Evolutionary conservation across 2,797 vertebrate species (phyloP).

Genomic region (Macropodus opercularis): DNA sequence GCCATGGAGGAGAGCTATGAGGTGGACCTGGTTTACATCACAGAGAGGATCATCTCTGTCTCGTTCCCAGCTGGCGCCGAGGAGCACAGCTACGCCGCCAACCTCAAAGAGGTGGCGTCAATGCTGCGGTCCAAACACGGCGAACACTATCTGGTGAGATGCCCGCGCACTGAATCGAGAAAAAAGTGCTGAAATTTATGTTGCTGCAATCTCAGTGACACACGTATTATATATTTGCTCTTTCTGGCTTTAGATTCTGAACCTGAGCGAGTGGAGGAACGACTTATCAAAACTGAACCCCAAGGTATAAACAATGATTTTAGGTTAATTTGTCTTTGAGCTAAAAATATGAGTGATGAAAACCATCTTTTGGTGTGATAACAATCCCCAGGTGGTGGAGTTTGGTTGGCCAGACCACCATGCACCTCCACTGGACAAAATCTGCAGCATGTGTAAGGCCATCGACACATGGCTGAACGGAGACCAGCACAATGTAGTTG

Average conservation of each 20-base stretch:
- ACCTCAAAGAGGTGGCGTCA: slow-evolving; percentile 92
- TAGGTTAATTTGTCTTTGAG: neutral
- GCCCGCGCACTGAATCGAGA: neutral
- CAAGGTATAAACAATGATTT: slow-evolving; percentile 78
- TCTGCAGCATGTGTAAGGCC: slow-evolving; percentile 98
- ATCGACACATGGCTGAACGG: slow-evolving; percentile 95
- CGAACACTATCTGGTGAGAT: slow-evolving; percentile 91
- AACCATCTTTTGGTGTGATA: neutral
- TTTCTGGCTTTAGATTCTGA: slow-evolving; percentile 87
- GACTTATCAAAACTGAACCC: slow-evolving; percentile 90
- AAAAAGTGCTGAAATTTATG: no score
- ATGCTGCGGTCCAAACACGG: slow-evolving; percentile 97
- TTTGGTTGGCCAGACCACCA: slow-evolving; percentile 97
- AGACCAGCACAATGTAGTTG: slow-evolving; percentile 88
- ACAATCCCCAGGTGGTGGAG: slow-evolving; percentile 87
- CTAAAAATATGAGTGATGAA: neutral
- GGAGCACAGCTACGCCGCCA: slow-evolving; percentile 87
- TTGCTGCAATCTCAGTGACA: no score
- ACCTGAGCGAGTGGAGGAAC: slow-evolving; percentile 89
- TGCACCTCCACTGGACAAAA: slow-evolving; percentile 94
- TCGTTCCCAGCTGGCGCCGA: slow-evolving; percentile 86
- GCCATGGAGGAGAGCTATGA: slow-evolving; percentile 93
- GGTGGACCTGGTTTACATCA: slow-evolving; percentile 96
- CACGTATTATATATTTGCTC: neutral
- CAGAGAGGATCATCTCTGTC: slow-evolving; percentile 94